These are phyloP conservation scores for Gisinianus flammeolus DNA, from an alignment of 2,888 invertebrate species.

Conservation along the genomic window DNA sequence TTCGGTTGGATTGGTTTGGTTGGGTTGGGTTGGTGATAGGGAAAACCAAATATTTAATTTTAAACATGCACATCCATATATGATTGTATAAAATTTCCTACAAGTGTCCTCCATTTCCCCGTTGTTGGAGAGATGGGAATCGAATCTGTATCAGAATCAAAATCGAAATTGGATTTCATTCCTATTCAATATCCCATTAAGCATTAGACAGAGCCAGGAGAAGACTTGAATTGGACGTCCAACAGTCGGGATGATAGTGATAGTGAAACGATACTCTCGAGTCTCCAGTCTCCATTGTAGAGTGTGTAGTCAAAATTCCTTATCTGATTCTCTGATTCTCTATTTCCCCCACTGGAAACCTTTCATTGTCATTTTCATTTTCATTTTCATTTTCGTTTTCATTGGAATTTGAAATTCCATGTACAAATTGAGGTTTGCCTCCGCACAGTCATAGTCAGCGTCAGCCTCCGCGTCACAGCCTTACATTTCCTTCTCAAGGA, in stretches of 20 bases:
- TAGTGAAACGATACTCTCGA: too few species aligned
- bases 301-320: too few species aligned
- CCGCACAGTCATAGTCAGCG: neutral
- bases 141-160: too few species aligned
- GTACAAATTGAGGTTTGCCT: neutral
- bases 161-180: neutral
- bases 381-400: too few species aligned
- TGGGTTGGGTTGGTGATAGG: neutral
- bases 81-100: neutral
- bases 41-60: neutral
- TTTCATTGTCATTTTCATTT: neutral
- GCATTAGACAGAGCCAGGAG: neutral
- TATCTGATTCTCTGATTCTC: neutral
- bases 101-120: neutral
- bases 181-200: neutral
- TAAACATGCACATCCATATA: neutral
- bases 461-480: neutral
- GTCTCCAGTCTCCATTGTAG: too few species aligned
- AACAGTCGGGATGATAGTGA: too few species aligned
- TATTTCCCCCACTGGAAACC: neutral
- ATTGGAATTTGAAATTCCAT: neutral
- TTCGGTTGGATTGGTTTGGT: neutral
- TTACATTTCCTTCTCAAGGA: neutral
- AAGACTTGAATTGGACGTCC: too few species aligned
- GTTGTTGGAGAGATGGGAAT: neutral